Base-by-base conservation (phyloP, 2,888 invertebrate genomes). In the Podabrus alpinus region DNA sequence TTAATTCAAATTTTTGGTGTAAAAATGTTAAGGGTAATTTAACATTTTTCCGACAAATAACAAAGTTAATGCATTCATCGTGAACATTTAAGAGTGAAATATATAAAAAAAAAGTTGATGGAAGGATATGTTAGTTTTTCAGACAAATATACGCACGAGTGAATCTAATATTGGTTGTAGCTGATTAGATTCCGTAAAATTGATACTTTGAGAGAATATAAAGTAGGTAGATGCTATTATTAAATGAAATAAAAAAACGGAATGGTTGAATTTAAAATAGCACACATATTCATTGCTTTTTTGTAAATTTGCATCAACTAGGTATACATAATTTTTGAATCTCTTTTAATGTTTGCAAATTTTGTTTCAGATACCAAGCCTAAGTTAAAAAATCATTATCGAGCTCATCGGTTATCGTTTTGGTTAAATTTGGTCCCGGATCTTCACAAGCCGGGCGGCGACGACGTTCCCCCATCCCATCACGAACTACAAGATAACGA, bases 401-500 rank as follows among this genome's bases (percentile, higher is more conserved):
- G 97, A 79, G 97, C 97, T 1, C 97, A 97, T 85, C 91, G 93
- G 79, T 90, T 98, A 71, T 97, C 97, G 1, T 96, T 98, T 87
- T 98, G 98, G 98, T 87, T 97, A 74, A 97, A 97, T 84, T 89
- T 98, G 69, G 96, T 98, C 74, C 98, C 98, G 29, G 97, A 97
- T 85, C 90, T 96, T 24, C 96, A 96, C 85, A 93, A 94, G 80
- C 95, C 95, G 0, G 95, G 96, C 9, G 94, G 95, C 9, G 95
- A 95, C 81, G 95, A 95, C 82, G 95, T 96, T 3, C 95, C 95
- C 21, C 90, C 92, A 62, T 93, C 94, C 0, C 95, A 96, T 86
- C 97, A 97, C 86, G 92, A 94, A 79, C 90, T 97, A 1, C 92
- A 93, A 77, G 92, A 94, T 80, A 94, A 94, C 77, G 92, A 93